Evolutionary conservation across 2,888 invertebrate genomes (phyloP).

Genomic region (Monochamus alternatus): DNA sequence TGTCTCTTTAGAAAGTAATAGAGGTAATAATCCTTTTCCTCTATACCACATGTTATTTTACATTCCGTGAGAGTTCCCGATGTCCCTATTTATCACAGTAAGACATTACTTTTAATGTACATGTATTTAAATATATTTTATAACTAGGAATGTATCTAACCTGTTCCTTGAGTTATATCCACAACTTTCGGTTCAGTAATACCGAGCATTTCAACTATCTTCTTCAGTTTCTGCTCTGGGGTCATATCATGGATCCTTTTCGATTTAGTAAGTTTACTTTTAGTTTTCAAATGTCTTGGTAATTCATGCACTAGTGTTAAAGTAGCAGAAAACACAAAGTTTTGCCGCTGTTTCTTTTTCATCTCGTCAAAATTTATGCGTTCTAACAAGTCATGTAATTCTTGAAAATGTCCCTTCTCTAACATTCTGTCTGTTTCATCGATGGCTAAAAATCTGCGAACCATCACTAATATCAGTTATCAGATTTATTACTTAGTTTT

Average conservation of each 20-base stretch:
- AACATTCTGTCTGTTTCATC: slow-evolving; percentile 99
- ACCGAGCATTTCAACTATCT: slow-evolving; percentile 85
- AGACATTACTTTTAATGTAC: not conserved
- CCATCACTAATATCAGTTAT: not conserved
- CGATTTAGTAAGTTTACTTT: slow-evolving; percentile 71
- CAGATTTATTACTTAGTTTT: too few species aligned
- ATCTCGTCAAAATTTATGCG: slow-evolving; percentile 82
- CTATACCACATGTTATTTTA: slow-evolving; percentile 83
- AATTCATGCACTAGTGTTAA: slow-evolving; percentile 92
- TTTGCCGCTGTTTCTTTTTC: slow-evolving; percentile 81
- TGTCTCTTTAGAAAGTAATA: slow-evolving; percentile 91
- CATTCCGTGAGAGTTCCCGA: slow-evolving; percentile 89
- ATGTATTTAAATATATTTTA: not conserved
- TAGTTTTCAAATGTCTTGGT: slow-evolving; percentile 81
- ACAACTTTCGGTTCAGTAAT: slow-evolving; percentile 93
- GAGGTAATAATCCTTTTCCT: slow-evolving; percentile 92
- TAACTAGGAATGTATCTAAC: slow-evolving; percentile 66
- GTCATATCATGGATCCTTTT: slow-evolving; percentile 78
- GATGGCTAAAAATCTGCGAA: slow-evolving; percentile 87
- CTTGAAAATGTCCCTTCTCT: slow-evolving; percentile 96
- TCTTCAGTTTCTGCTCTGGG: slow-evolving; percentile 83
- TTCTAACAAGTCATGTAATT: slow-evolving; percentile 87
- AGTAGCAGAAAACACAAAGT: slow-evolving; percentile 98
- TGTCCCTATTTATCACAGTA: slow-evolving; percentile 75
- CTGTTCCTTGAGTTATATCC: slow-evolving; percentile 88